A percentile compares a stretch with the other conserved stretches of the same genome.
phyloP scores from a whole-genome alignment of 1,140 invertebrate species.

The Eulimnadia texana region DNA sequence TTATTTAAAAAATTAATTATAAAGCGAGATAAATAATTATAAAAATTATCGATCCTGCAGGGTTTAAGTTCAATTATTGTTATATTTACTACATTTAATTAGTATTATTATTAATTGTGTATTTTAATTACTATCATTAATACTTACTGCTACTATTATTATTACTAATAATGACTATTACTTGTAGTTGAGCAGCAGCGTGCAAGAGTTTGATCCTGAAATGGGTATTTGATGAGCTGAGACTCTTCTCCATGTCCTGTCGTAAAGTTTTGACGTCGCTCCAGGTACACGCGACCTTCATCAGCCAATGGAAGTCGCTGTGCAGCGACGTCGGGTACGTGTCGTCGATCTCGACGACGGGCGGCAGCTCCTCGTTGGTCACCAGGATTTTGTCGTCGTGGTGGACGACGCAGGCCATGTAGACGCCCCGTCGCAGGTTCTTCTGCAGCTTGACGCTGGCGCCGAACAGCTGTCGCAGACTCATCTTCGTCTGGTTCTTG shows the following conservation, averaged over 20 bases:
- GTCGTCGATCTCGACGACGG: constrained; percentile 92
- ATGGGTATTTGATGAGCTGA: constrained; percentile 69
- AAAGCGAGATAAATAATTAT: no score
- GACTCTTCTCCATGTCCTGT: constrained; percentile 84
- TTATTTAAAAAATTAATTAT: no score
- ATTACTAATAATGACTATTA: no score
- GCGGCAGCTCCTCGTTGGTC: constrained; percentile 89
- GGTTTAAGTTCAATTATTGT: no score
- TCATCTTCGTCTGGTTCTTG: constrained; percentile 65
- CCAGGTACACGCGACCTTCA: constrained; percentile 76
- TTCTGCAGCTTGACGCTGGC: constrained; percentile 91
- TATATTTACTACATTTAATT: no score
- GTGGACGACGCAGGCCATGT: constrained; percentile 79
- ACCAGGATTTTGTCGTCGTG: constrained; percentile 88
- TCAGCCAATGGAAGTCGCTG: constrained; percentile 80
- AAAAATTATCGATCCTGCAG: no score
- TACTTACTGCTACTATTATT: no score
- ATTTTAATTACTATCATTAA: no score
- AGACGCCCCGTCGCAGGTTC: constrained; percentile 77
- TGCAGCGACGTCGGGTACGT: constrained; percentile 79
- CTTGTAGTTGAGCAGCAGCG: constrained; percentile 86
- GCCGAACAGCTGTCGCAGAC: constrained; percentile 85
- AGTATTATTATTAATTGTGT: no score
- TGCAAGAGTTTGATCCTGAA: constrained; percentile 82
- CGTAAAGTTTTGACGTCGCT: constrained; percentile 80